These are phyloP conservation scores for Corythornis cristatus DNA, from an alignment of 2,113 vertebrate genomes.

Conservation along the genomic window DNA sequence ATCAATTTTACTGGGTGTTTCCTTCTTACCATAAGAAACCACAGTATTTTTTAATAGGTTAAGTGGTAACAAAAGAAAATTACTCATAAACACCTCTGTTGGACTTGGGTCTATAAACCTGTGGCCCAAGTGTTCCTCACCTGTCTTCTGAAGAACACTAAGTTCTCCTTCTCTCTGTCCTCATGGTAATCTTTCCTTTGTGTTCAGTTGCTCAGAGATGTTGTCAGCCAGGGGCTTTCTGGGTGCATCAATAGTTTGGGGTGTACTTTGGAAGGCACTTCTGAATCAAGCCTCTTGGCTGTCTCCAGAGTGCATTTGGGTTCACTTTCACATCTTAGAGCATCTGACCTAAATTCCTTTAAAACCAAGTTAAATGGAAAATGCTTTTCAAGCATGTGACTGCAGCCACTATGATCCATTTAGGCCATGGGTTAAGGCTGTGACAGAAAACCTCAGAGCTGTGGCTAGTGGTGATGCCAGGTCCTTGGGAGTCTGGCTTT, in stretches of 20 bases:
- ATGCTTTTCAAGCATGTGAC: background rate
- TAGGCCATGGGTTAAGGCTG: background rate
- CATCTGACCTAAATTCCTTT: background rate
- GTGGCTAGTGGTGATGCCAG: background rate
- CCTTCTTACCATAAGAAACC: background rate
- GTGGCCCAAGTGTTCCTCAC: background rate
- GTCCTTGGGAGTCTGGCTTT: background rate
- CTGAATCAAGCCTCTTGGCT: background rate
- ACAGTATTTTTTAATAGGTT: background rate
- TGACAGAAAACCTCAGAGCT: background rate
- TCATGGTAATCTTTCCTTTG: background rate
- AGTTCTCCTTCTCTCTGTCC: background rate
- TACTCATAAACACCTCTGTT: background rate
- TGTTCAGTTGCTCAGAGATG: background rate
- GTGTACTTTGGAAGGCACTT: background rate
- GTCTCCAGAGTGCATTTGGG: background rate
- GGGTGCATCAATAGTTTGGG: background rate
- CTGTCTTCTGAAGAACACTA: background rate
- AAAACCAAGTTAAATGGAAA: background rate
- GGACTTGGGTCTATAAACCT: background rate
- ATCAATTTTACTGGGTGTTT: background rate
- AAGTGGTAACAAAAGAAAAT: background rate
- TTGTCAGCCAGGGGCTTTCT: background rate
- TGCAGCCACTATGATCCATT: background rate
- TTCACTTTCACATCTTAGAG: background rate